These are phyloP conservation scores for Agraylea sexmaculata DNA, from an alignment of 1,140 invertebrate genomes.

Conservation along the genomic window DNA sequence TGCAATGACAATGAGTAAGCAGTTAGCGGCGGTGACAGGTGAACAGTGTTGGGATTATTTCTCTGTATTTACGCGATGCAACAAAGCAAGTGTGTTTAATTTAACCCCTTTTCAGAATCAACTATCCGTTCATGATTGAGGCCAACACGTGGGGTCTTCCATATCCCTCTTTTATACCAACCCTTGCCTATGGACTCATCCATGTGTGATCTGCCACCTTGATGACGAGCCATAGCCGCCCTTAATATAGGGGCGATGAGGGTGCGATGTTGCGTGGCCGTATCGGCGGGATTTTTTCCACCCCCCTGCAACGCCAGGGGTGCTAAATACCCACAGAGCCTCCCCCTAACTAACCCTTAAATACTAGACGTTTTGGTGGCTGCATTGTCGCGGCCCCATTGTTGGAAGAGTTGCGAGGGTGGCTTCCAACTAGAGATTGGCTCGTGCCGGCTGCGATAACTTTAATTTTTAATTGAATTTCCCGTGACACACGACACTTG, in stretches of 20 bases:
- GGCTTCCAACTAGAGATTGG: too few relatives aligned
- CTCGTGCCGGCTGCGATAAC: too few relatives aligned
- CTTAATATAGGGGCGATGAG: too few relatives aligned
- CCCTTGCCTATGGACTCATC: constrained; percentile 10
- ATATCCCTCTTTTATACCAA: constrained; percentile 5
- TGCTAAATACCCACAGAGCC: constrained; percentile 22
- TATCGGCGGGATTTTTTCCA: background rate
- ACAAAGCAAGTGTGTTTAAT: constrained; percentile 21
- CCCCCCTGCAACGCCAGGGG: constrained; percentile 7
- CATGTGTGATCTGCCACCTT: constrained; percentile 16
- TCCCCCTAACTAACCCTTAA: constrained; percentile 22
- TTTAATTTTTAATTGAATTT: too few relatives aligned
- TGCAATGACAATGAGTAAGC: too few relatives aligned
- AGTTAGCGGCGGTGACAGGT: too few relatives aligned
- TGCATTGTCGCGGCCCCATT: constrained; percentile 18
- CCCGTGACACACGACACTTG: too few relatives aligned
- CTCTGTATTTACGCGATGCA: too few relatives aligned
- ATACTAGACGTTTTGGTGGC: constrained; percentile 20
- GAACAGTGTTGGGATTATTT: too few relatives aligned
- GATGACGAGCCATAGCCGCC: background rate
- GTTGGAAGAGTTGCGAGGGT: constrained; percentile 9
- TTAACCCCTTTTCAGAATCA: constrained; percentile 22
- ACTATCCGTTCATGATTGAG: constrained; percentile 23
- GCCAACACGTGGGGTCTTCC: constrained; percentile 15
- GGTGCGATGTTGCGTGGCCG: background rate